These are phyloP conservation scores for Sebastes dallii DNA, from an alignment of 2,797 vertebrate genomes.

Conservation along the genomic window DNA sequence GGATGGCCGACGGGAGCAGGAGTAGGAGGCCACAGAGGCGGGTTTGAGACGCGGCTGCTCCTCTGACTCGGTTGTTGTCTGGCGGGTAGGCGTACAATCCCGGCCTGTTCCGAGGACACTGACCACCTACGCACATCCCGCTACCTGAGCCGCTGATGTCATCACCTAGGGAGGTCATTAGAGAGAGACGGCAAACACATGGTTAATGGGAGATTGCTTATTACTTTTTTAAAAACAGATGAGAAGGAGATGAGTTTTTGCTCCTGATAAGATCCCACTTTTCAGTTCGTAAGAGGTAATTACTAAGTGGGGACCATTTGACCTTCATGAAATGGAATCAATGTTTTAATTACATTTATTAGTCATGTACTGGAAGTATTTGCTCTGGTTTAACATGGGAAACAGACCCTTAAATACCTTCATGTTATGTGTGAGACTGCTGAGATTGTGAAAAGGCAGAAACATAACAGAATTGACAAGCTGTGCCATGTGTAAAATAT, in stretches of 20 bases:
- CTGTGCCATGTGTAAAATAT: not conserved
- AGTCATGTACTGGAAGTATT: not conserved
- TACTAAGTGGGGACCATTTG: not conserved
- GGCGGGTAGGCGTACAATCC: constrained; percentile 63
- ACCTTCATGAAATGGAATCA: constrained; percentile 10
- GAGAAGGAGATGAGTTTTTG: not conserved
- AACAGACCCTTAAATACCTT: not conserved
- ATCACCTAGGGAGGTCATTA: constrained; percentile 57
- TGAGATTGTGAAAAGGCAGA: not conserved
- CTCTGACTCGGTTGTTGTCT: constrained; percentile 53
- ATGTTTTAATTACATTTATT: constrained; percentile 3
- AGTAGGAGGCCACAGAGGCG: constrained; percentile 35
- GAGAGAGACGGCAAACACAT: not conserved
- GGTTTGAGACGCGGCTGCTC: not conserved
- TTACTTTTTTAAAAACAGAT: not conserved
- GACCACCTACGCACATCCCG: constrained; percentile 68
- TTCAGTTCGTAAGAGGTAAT: not conserved
- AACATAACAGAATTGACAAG: not conserved
- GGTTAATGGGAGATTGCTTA: not conserved
- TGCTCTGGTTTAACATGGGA: not conserved
- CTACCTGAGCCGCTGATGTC: constrained; percentile 81
- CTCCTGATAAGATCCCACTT: not conserved
- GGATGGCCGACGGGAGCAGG: constrained; percentile 51
- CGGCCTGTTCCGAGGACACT: constrained; percentile 61
- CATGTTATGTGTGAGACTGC: not conserved